phyloP scores from a whole-genome alignment of 2,113 vertebrate species.

The Egretta garzetta region DNA sequence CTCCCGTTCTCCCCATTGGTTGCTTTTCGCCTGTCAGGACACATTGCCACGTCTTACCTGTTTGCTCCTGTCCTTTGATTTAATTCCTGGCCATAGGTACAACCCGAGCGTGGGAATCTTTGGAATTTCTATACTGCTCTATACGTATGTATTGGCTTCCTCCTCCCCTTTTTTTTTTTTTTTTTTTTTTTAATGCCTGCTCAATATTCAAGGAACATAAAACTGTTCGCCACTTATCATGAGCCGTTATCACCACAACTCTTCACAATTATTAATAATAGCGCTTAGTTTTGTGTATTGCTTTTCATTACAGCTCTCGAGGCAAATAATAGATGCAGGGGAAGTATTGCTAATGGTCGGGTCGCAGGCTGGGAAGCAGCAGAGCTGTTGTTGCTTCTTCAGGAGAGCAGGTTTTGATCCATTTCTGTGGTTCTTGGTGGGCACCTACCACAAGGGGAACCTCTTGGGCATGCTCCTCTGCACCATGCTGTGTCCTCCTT shows the following conservation, averaged over 20 bases:
- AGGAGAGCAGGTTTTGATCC: neutral
- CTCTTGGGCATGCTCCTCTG: neutral
- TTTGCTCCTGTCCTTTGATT: neutral
- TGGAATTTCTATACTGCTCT: neutral
- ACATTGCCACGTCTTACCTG: neutral
- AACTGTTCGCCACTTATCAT: neutral
- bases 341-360: neutral
- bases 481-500: neutral
- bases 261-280: neutral
- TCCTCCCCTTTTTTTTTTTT: neutral
- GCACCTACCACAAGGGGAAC: neutral
- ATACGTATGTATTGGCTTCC: neutral
- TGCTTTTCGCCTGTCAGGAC: neutral
- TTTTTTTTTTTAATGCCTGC: neutral
- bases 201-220: neutral
- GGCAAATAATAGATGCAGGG: neutral
- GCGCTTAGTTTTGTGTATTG: neutral
- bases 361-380: neutral
- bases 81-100: neutral
- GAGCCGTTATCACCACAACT: neutral
- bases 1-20: neutral
- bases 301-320: constrained; percentile 1
- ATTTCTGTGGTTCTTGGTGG: neutral
- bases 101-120: rapidly evolving
- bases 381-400: neutral